These are phyloP conservation scores for Tor tambroides DNA, from an alignment of 2,113 vertebrate species.

Conservation along the genomic window DNA sequence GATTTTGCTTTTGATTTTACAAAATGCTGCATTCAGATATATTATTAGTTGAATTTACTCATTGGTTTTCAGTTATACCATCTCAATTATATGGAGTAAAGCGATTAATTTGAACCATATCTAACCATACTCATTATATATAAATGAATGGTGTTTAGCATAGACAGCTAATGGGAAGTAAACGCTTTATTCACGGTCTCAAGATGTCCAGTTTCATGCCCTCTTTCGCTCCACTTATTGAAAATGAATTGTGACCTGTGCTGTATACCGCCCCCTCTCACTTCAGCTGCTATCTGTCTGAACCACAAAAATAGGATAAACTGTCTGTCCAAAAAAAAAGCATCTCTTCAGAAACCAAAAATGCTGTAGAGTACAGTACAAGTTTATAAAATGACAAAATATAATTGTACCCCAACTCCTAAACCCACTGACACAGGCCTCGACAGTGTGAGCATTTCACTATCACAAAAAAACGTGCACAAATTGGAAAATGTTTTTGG, in stretches of 20 bases:
- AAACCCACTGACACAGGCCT: background rate
- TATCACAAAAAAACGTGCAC: background rate
- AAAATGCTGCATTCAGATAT: background rate
- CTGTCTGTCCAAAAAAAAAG: background rate
- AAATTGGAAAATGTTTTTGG: background rate
- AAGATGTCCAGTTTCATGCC: background rate
- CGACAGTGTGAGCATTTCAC: background rate
- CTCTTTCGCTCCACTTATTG: background rate
- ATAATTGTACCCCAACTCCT: background rate
- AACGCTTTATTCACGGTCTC: background rate
- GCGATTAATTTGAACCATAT: conserved; percentile 1
- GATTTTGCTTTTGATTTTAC: background rate
- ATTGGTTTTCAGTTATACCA: background rate
- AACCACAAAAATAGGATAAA: background rate
- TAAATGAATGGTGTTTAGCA: background rate
- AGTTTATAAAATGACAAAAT: background rate
- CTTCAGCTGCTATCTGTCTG: background rate
- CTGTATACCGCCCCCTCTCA: background rate
- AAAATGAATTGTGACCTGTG: background rate
- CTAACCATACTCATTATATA: background rate
- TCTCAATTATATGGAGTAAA: background rate
- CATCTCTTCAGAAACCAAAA: background rate
- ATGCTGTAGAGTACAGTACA: background rate
- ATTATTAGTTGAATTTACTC: background rate
- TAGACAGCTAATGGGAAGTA: background rate